Base-by-base conservation (phyloP, 2,888 invertebrate genomes). In the Melangyna quadrimaculata region DNA sequence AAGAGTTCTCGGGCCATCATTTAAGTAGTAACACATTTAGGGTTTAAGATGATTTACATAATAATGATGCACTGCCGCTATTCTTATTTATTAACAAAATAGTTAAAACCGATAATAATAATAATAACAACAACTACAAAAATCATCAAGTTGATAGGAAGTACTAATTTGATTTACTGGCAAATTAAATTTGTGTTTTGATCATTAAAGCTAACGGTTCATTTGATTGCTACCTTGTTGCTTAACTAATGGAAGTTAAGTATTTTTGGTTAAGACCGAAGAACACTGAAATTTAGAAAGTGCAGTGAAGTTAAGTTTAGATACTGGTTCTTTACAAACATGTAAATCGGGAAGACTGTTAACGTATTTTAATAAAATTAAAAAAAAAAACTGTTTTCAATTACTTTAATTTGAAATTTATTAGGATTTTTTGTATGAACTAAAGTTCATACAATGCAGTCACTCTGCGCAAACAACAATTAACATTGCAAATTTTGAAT, bases 151-250 rank as follows among this genome's bases (percentile, higher is more conserved):
- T 67, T 72, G 59, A 37, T 70, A 79, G 79, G 79, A 79, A 84
- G 84, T 84, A 67, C 65, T 71, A 75, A 75, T 75, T 79, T 79
- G 75, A 69, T 79, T 74, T 75, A 74, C 22, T 24, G 14, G 22
- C 65, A 71, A 74, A 65, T 75, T 40, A 75, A 67, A 57, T 83
- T 74, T 74, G 67, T 78, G 73, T 61, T 57, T 70, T 29, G 37
- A 61, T 61, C 65, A 37, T 79, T 71, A 79, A 83, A 78, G 19
- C 14, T 71, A 70, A 69, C 73, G 24, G 72, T 82, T 29, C 29
- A 5, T 12, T 57, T 70, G 40, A 0, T 10, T 19, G 53, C 17
- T 37, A 19, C 12, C 29, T 40, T 73, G 14, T 55, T n/a, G 9
- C 9, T 53, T 9, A 9, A n/a, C 8, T 53, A n/a, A n/a, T 53